Percentiles rank a stretch among this genome's conserved stretches.
phyloP scores from a whole-genome alignment of 1,140 invertebrate species.

The Pectinophora gossypiella region DNA sequence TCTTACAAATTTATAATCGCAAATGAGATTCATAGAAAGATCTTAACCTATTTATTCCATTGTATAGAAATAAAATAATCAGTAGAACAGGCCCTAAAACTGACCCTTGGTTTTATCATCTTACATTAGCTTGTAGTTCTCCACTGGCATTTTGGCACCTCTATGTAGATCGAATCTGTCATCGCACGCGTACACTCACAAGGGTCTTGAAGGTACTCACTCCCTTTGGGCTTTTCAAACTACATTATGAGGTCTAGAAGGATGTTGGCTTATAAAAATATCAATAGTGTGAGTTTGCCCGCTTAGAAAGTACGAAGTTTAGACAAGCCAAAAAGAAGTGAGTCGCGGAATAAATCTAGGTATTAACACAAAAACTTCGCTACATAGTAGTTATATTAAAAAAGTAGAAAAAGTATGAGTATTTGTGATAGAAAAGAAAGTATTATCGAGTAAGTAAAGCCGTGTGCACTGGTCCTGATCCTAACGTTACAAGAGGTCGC shows the following conservation, averaged over 20 bases:
- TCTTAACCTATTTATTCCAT: slow-evolving; percentile 16
- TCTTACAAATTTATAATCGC: neutral
- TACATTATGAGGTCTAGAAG: too few relatives aligned
- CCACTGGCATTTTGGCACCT: neutral
- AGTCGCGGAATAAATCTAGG: too few relatives aligned
- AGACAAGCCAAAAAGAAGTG: too few relatives aligned
- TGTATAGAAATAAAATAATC: neutral
- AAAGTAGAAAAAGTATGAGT: neutral
- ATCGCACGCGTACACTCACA: too few relatives aligned
- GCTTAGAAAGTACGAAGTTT: too few relatives aligned
- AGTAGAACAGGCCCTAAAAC: neutral
- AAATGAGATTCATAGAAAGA: slow-evolving; percentile 34
- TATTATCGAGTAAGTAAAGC: slow-evolving; percentile 1
- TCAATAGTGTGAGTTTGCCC: too few relatives aligned
- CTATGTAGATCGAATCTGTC: too few relatives aligned
- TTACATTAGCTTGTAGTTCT: neutral
- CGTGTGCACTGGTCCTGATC: slow-evolving; percentile 19
- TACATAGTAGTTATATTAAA: neutral
- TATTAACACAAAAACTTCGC: too few relatives aligned
- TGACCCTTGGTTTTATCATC: neutral
- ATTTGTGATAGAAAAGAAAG: neutral
- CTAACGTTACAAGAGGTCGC: slow-evolving; percentile 6
- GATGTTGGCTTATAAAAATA: too few relatives aligned
- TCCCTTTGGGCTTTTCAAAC: too few relatives aligned
- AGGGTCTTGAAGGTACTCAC: too few relatives aligned